A percentile compares a stretch with the other conserved stretches of the same genome.
These are phyloP conservation scores for Strongylocentrotus purpuratus DNA, from an alignment of 35 echinoderm and acorn worm species.

Conservation along the genomic window DNA sequence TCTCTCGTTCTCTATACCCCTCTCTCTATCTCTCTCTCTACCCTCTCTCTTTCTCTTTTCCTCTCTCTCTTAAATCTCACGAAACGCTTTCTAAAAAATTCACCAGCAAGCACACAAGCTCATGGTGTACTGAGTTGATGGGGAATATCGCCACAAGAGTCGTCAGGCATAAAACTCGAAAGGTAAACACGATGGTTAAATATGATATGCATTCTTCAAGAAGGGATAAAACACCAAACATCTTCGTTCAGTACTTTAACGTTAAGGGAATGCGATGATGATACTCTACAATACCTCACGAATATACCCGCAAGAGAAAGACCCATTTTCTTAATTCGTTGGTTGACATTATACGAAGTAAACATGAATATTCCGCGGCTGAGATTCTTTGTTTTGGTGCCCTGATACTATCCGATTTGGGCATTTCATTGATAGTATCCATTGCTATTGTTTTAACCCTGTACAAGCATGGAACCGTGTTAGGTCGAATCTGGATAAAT, in stretches of 20 bases:
- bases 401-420: neutral
- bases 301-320: neutral
- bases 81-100: neutral
- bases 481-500: neutral
- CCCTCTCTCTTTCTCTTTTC: no score
- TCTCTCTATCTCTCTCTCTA: neutral
- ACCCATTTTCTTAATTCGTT: neutral
- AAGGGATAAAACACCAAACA: neutral
- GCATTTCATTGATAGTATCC: neutral
- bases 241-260: neutral
- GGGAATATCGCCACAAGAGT: neutral
- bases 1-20: neutral
- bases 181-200: neutral
- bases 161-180: neutral
- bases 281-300: neutral
- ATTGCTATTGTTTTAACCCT: conserved; percentile 3
- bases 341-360: neutral
- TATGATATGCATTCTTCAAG: neutral
- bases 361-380: neutral
- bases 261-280: neutral
- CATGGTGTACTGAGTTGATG: conserved; percentile 23
- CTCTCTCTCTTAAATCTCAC: neutral
- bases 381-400: neutral
- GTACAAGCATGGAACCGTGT: neutral
- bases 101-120: neutral